Evolutionary conservation across 1,140 invertebrate genomes (phyloP).

Genomic region (Polyergus mexicanus): DNA sequence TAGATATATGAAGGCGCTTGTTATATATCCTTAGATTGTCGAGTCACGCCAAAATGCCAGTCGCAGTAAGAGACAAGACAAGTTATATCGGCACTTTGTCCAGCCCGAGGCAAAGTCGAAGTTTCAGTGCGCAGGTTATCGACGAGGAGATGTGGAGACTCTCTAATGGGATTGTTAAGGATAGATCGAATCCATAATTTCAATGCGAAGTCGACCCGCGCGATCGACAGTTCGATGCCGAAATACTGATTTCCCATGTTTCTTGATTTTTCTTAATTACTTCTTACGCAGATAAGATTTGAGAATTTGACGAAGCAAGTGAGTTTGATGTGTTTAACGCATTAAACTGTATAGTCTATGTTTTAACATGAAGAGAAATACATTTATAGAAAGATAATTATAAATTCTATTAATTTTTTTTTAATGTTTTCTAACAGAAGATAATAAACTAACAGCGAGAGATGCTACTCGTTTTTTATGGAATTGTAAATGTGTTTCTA

Average conservation of each 20-base stretch:
- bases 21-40: conserved; percentile 36
- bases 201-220: conserved; percentile 15
- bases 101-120: conserved; percentile 45
- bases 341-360: too few species aligned
- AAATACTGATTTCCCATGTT: conserved; percentile 14
- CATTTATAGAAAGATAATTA: not conserved
- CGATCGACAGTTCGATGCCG: conserved; percentile 47
- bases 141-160: conserved; percentile 25
- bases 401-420: not conserved
- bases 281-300: not conserved
- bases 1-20: conserved; percentile 12
- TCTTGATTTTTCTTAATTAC: not conserved
- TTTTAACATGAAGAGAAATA: not conserved
- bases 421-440: not conserved
- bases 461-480: not conserved
- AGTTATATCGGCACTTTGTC: conserved; percentile 62
- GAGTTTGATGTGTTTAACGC: not conserved
- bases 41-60: conserved; percentile 61
- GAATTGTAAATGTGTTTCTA: not conserved
- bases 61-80: conserved; percentile 61
- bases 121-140: conserved; percentile 33
- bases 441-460: not conserved
- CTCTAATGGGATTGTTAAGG: conserved; percentile 61
- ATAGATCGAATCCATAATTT: conserved; percentile 55
- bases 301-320: not conserved